Evolutionary conservation across 1,140 invertebrate species (phyloP), one percentile per base, ranked within the genome.

Genomic region (Neodiprion virginianus): DNA sequence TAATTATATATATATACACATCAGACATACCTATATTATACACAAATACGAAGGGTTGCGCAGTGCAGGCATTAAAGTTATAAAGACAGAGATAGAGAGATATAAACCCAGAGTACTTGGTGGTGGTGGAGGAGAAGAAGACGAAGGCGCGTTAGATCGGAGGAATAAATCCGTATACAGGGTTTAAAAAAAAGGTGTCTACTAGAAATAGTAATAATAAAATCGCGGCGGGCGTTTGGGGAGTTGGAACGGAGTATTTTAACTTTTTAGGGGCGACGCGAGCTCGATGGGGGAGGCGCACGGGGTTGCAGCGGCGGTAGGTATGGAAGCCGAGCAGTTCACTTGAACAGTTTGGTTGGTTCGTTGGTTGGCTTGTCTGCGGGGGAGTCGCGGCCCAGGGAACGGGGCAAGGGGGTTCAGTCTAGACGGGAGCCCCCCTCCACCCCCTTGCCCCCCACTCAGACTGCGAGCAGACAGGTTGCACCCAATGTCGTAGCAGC

Each of bases 301-400:
- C 28, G 48, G 48, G 76, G 70, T 61, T 61, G 67, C 48, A 61
- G 53, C 28, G 28, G 28, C 28, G 68, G n/a, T 48, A 23, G 70
- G 17, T 67, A 67, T 48, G 67, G 67, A 75, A 76, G 76, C 75
- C 71, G 75, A 85, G 76, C 83, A 82, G 83, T 86, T 84, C 84
- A 84, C 84, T 83, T 83, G 82, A 85, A 86, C 84, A 85, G 84
- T 85, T 86, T 85, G 83, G 85, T 82, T 84, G 83, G 85, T 81
- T 85, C 81, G 85, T 85, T 83, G 84, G 80, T 77, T 72, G 77
- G 74, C 76, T 61, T 61, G 53, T 61, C 53, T 61, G 53, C 79
- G 75, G 66, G 70, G 74, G 74, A 65, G 49, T 48, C 17, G n/a
- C 4, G 78, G 81, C 79, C 81, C 11, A n/a, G 53, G 53, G 53